These are phyloP conservation scores for Tangara arthus DNA, from an alignment of 2,797 vertebrate species.

Conservation along the genomic window DNA sequence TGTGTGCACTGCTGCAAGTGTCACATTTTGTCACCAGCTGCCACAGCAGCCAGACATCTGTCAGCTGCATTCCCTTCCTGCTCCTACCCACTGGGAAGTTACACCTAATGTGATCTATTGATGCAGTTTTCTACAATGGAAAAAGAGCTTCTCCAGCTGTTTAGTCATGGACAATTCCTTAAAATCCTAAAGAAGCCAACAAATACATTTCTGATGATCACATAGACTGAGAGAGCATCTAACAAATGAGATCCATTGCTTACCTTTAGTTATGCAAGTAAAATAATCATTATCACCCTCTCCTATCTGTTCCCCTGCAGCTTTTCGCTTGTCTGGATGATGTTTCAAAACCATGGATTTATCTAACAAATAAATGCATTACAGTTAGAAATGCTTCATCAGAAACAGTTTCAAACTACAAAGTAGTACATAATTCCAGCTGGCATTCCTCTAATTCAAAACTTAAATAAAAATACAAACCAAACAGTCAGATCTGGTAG, in stretches of 20 bases:
- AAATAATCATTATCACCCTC: constrained; percentile 97
- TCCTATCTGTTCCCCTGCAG: constrained; percentile 93
- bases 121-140: not conserved
- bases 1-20: not conserved
- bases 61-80: not conserved
- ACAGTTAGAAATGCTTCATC: not conserved
- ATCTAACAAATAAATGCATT: constrained; percentile 75
- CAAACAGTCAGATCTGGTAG: not conserved
- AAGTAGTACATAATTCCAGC: not conserved
- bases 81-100: not conserved
- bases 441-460: not conserved
- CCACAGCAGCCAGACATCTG: not conserved
- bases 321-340: constrained; percentile 98
- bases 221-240: not conserved
- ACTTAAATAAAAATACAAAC: not conserved
- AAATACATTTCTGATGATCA: not conserved
- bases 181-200: not conserved
- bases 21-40: not conserved
- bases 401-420: not conserved
- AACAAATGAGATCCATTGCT: not conserved
- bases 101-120: not conserved
- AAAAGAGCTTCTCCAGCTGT: not conserved
- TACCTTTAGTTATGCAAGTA: constrained; percentile 86
- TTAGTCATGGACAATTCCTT: not conserved
- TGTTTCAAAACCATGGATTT: constrained; percentile 98